Conservation (phyloP, 2,797 vertebrate genomes). For the Sebastes jordani region DNA sequence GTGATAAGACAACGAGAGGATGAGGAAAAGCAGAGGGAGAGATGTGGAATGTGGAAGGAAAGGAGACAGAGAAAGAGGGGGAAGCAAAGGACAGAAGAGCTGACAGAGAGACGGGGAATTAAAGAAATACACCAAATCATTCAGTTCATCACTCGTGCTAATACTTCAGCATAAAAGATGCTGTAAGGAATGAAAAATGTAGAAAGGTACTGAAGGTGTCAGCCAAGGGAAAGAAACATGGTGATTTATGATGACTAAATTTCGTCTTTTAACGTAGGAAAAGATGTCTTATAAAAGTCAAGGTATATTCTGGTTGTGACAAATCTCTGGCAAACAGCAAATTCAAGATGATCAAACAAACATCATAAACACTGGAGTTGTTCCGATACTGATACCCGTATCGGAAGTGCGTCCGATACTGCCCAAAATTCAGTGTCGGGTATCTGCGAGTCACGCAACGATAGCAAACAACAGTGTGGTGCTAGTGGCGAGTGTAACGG, state of each 20-base stretch:
- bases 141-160: background rate
- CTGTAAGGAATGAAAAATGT: background rate
- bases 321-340: background rate
- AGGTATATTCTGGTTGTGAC: background rate
- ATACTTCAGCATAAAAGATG: background rate
- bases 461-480: no score
- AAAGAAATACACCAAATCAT: background rate
- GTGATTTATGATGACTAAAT: background rate
- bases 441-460: no score
- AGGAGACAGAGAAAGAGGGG: background rate
- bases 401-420: no score
- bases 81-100: background rate
- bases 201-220: background rate
- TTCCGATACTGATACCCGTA: no score
- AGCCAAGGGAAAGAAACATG: background rate
- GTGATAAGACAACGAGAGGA: constrained; percentile 10
- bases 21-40: constrained; percentile 28
- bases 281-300: background rate
- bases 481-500: no score
- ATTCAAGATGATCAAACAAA: background rate
- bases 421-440: no score
- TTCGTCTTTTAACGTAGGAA: background rate
- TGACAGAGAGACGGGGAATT: background rate
- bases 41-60: background rate
- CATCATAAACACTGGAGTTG: background rate